phyloP scores from a whole-genome alignment of 2,888 invertebrate genomes.

The Hesperia comma region DNA sequence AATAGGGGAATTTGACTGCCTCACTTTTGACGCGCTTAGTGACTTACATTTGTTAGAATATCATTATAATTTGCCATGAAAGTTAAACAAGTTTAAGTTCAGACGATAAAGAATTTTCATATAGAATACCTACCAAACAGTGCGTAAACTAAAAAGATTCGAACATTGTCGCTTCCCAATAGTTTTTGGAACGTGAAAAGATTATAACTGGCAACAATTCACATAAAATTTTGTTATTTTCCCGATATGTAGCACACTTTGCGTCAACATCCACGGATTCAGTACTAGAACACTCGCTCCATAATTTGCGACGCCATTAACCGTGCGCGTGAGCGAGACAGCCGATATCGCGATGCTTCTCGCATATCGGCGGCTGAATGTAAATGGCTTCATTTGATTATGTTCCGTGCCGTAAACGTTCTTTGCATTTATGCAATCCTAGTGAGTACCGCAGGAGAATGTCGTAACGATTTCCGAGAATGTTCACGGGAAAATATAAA shows the following conservation, averaged over 20 bases:
- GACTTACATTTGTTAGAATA: too few species aligned
- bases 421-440: conserved; percentile 76
- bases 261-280: conserved; percentile 64
- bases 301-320: conserved; percentile 78
- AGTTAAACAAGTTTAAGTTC: neutral
- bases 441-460: conserved; percentile 58
- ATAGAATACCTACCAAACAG: conserved; percentile 11
- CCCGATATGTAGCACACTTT: conserved; percentile 58
- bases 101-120: neutral
- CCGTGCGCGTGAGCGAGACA: conserved; percentile 67
- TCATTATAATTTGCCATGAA: too few species aligned
- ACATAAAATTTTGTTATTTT: conserved; percentile 76
- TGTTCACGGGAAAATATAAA: conserved; percentile 12
- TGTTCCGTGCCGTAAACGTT: conserved; percentile 71
- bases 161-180: conserved; percentile 26
- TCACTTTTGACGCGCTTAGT: too few species aligned
- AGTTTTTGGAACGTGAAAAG: conserved; percentile 53
- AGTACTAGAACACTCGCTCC: conserved; percentile 51
- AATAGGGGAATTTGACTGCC: too few species aligned
- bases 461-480: conserved; percentile 53
- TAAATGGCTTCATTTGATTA: conserved; percentile 82
- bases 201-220: conserved; percentile 61
- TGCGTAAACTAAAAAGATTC: conserved; percentile 3
- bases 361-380: conserved; percentile 71
- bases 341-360: conserved; percentile 55